These are phyloP conservation scores for Trematomus bernacchii DNA, from an alignment of 2,797 vertebrate species.

Conservation along the genomic window DNA sequence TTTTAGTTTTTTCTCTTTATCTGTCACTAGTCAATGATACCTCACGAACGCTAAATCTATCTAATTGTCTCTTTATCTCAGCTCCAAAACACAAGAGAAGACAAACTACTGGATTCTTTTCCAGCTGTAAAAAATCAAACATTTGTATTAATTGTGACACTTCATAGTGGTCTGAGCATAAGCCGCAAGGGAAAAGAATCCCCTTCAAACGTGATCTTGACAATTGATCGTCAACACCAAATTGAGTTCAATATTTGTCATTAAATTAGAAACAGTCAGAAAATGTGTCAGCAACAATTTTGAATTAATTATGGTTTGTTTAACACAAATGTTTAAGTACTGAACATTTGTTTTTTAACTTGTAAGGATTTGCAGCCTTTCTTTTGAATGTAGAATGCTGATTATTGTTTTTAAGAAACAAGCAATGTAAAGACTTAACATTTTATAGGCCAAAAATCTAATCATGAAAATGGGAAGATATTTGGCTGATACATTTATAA, in stretches of 20 bases:
- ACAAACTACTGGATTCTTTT: not conserved
- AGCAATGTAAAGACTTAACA: not conserved
- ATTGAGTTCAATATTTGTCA: not conserved
- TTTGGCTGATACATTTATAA: no score
- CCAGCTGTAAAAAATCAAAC: not conserved
- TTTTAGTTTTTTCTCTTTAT: slow-evolving; percentile 34
- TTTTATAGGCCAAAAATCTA: no score
- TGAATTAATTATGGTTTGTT: not conserved
- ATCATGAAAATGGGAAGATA: no score
- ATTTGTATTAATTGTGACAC: not conserved
- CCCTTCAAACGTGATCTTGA: not conserved
- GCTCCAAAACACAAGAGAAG: not conserved
- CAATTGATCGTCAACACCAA: not conserved
- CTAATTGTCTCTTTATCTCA: not conserved
- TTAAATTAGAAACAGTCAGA: not conserved
- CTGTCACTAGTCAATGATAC: not conserved
- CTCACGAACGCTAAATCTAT: not conserved
- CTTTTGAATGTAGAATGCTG: not conserved
- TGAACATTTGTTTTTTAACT: not conserved
- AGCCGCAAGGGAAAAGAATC: not conserved
- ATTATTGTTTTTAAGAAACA: not conserved
- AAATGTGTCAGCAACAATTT: not conserved
- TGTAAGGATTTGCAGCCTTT: not conserved
- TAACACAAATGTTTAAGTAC: not conserved
- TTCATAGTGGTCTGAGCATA: not conserved